Base-by-base conservation (phyloP, 2,797 vertebrate genomes). In the Sphaeramia orbicularis region DNA sequence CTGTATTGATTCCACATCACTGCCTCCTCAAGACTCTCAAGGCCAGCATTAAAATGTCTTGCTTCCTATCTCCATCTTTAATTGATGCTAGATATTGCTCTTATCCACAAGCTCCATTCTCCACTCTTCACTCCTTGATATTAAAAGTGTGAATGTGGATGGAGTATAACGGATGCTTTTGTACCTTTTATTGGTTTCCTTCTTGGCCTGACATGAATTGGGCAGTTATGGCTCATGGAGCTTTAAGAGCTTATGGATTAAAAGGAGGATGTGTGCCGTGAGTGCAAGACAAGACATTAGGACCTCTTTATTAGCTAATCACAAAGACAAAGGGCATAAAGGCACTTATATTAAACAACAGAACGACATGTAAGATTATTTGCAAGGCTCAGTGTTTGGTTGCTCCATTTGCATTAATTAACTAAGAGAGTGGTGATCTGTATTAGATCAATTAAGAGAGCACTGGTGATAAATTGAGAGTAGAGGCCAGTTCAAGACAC, bases 221-320 rank as follows among this genome's bases (percentile, higher is more conserved):
- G 81, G 70, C 81, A 72, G 89, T 90, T 86, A 91, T 89, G 67
- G 84, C 71, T 11, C 24, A 24, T 24, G 21, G 21, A 24, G 81
- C 90, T 78, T 86, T 91, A 91, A 92, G 90, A 92, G 89, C 83
- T 87, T 91, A 91, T 91, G 89, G 86, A 90, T 89, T 90, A 89
- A 90, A 88, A 81, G 83, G 82, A 85, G 84, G 86, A 90, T 88
- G 82, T 86, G 72, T 40, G 50, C 59, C n/a, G 49, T 80, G 80
- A 90, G 90, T 89, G 88, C 89, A 83, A 86, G 83, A 87, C 86
- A 78, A 88, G 87, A 76, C 92, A 92, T 92, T 91, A 92, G 87
- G 78, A 84, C 76, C 86, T 91, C 87, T 90, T 93, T 92, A 92
- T 88, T 89, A 89, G 89, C 83, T 85, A 84, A 91, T 89, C 75